Base-by-base conservation (phyloP, 2,797 vertebrate species). In the Lerista edwardsae region DNA sequence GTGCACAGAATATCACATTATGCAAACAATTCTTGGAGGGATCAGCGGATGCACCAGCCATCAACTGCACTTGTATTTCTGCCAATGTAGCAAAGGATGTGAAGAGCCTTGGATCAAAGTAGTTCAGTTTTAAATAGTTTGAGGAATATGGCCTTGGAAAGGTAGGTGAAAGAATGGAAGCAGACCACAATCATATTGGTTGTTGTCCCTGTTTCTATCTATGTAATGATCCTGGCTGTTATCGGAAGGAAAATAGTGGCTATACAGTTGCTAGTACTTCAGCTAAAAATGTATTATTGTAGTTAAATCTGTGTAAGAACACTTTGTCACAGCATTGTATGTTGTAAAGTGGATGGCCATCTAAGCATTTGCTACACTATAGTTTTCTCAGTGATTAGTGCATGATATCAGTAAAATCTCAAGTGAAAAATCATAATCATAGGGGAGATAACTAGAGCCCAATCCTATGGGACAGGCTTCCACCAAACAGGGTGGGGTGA, bases 301-400 rank as follows among this genome's bases (percentile, higher is more conserved):
- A 79, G 27, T 75, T 75, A 80, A 31, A 69, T 68, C 25, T 69
- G 29, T 14, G 61, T 9, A 36, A 57, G n/a, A 44, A 47, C 41
- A 31, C 12, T 27, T 61, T 51, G 25, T 17, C 51, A n/a, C 25
- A 44, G n/a, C 19, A 41, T 39, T 79, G 55, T 47, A n/a, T n/a
- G n/a, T n/a, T n/a, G n/a, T n/a, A 29, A 75, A 72, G 82, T 5
- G 15, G 1, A 0, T 0, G 51, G 77, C 10, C 71, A 6, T 36
- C 55, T 29, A 61, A 85, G 67, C 75, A 27, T 65, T 82, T 72
- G 29, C 67, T 81, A 51, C 29, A 29, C 0, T 0, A 79, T 82
- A 79, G 36, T 15, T 61, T 29, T 25, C 21, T 67, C 17, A 29
- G 31, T 11, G 67, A 41, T 65, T 75, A 73, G 71, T 77, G 64